A percentile compares a stretch with the other conserved stretches of the same genome.
These are phyloP conservation scores for Hirundichthys speculiger DNA, from an alignment of 2,113 vertebrate species.

Conservation along the genomic window DNA sequence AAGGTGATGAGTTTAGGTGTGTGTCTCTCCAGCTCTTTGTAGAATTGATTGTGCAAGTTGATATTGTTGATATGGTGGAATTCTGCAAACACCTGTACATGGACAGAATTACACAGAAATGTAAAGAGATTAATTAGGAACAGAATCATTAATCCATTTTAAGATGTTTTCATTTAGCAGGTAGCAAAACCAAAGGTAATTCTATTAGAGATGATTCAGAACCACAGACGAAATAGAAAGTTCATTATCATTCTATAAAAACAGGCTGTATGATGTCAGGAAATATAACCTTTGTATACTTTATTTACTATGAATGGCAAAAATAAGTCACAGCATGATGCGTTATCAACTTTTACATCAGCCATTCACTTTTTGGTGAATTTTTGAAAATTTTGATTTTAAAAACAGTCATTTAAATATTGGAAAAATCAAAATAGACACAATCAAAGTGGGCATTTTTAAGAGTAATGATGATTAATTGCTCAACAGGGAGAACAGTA, in stretches of 20 bases:
- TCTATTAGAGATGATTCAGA: too few species aligned
- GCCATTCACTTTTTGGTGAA: too few species aligned
- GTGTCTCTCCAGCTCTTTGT: slow-evolving; percentile 16
- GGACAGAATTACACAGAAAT: slow-evolving; percentile 7
- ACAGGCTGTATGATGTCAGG: too few species aligned
- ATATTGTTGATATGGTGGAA: slow-evolving; percentile 10
- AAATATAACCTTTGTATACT: too few species aligned
- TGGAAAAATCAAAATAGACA: background rate
- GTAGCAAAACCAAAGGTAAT: background rate
- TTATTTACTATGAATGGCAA: too few species aligned
- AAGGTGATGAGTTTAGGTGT: background rate
- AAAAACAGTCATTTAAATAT: background rate
- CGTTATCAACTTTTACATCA: too few species aligned
- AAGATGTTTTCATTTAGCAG: background rate
- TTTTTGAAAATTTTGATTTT: too few species aligned
- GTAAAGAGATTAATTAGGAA: slow-evolving; percentile 1
- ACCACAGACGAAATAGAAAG: too few species aligned
- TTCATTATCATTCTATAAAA: too few species aligned
- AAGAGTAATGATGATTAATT: background rate
- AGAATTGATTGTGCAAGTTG: slow-evolving; percentile 12
- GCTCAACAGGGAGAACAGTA: background rate
- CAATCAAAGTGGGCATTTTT: background rate
- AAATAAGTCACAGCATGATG: too few species aligned
- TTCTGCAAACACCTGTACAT: slow-evolving; percentile 18
- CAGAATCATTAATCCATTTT: background rate